phyloP scores from a whole-genome alignment of 2,797 vertebrate species.

The Heterohyrax brucei region DNA sequence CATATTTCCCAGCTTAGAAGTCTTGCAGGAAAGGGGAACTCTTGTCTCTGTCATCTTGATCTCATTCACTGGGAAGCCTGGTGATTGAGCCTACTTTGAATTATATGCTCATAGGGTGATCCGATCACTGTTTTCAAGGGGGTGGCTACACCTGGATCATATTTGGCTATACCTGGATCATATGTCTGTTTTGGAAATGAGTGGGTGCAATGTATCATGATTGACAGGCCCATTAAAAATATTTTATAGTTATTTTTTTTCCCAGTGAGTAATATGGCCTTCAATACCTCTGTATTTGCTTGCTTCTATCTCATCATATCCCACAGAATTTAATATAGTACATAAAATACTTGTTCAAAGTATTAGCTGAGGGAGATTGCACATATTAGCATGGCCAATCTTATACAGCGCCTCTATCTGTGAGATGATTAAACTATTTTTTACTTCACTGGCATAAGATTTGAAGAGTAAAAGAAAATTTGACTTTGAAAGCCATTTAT shows the following conservation, averaged over 20 bases:
- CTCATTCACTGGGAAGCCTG: background rate
- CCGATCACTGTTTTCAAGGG: background rate
- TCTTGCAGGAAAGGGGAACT: background rate
- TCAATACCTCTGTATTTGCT: background rate
- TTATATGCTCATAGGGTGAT: rapidly evolving
- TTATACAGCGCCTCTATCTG: background rate
- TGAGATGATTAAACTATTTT: background rate
- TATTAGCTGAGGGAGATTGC: background rate
- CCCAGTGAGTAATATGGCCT: background rate
- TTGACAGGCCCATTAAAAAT: background rate
- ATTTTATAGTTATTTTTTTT: background rate
- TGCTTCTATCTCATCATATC: background rate
- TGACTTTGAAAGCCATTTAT: background rate
- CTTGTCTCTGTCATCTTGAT: background rate
- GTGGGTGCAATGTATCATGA: background rate
- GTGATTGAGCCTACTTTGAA: background rate
- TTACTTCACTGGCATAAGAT: background rate
- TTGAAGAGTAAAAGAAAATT: background rate
- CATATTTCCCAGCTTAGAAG: background rate
- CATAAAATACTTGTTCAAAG: background rate
- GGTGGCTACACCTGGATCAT: background rate
- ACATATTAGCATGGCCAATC: background rate
- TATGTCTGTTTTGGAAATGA: background rate
- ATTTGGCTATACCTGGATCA: background rate
- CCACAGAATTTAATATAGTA: background rate